Conservation (phyloP, 1,140 invertebrate genomes). For the Xylocopa sonorina region DNA sequence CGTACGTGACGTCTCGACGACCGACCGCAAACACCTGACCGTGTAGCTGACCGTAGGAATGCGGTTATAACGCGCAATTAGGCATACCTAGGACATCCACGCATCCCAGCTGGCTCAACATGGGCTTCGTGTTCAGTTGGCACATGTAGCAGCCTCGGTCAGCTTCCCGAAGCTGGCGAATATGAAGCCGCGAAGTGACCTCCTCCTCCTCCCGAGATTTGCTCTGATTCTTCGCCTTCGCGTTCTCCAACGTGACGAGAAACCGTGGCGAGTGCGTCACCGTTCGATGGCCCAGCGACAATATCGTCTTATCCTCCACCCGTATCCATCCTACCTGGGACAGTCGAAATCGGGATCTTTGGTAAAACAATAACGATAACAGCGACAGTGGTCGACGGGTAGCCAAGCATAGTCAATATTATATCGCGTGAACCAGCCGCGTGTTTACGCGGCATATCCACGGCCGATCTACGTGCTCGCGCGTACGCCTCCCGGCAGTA, state of each 20-base stretch:
- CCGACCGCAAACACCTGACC: constrained; percentile 62
- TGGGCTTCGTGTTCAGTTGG: constrained; percentile 93
- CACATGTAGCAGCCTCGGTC: constrained; percentile 90
- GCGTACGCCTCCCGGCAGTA: constrained; percentile 41
- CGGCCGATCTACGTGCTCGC: constrained; percentile 1
- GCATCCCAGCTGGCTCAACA: constrained; percentile 94
- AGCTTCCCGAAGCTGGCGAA: constrained; percentile 81
- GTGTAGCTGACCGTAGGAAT: constrained; percentile 65
- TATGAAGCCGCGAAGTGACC: constrained; percentile 82
- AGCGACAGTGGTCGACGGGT: not conserved
- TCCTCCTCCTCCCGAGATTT: constrained; percentile 72
- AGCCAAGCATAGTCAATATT: constrained; percentile 49
- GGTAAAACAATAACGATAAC: too few species aligned
- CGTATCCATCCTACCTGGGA: constrained; percentile 84
- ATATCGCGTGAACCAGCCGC: constrained; percentile 55
- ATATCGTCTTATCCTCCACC: constrained; percentile 83
- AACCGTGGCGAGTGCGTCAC: constrained; percentile 83
- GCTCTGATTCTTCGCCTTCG: constrained; percentile 73
- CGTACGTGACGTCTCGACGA: constrained; percentile 48
- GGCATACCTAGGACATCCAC: constrained; percentile 92
- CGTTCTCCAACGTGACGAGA: constrained; percentile 81
- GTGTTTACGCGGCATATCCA: constrained; percentile 9
- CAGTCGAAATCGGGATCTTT: too few species aligned
- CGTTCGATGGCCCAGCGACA: constrained; percentile 83
- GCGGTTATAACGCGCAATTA: constrained; percentile 73